phyloP scores from a whole-genome alignment of 2,797 vertebrate genomes.

The Threskiornis aethiopicus region DNA sequence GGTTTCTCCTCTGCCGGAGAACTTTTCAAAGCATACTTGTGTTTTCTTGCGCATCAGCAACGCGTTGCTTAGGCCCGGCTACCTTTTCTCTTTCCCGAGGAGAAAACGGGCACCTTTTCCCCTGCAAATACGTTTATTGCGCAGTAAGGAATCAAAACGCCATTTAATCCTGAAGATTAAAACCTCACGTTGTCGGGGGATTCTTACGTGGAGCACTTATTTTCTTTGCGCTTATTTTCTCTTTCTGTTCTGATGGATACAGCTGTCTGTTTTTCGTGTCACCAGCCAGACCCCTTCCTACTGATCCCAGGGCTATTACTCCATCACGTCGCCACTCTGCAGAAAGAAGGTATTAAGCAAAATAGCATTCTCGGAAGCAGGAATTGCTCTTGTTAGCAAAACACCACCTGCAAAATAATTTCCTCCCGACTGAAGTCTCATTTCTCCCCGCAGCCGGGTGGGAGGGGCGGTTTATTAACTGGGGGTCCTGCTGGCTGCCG shows the following conservation, averaged over 20 bases:
- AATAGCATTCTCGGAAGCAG: conserved; percentile 62
- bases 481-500: not conserved
- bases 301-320: conserved; percentile 63
- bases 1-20: not conserved
- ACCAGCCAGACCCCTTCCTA: conserved; percentile 55
- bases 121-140: conserved; percentile 42
- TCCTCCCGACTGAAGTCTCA: conserved; percentile 28
- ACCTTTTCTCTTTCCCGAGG: not conserved
- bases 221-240: conserved; percentile 40
- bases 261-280: conserved; percentile 54
- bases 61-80: not conserved
- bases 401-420: conserved; percentile 71
- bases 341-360: conserved; percentile 73
- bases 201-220: conserved; percentile 49
- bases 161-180: conserved; percentile 60
- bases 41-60: not conserved
- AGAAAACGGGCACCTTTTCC: conserved; percentile 32
- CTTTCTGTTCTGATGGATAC: conserved; percentile 63
- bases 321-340: conserved; percentile 63
- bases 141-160: conserved; percentile 59
- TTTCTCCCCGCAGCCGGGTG: conserved; percentile 20
- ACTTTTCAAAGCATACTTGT: not conserved
- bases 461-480: conserved; percentile 40
- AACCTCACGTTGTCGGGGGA: conserved; percentile 41
- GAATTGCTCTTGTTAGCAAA: conserved; percentile 74